These are phyloP conservation scores for Erpornis zantholeuca DNA, from an alignment of 2,113 vertebrate species.

Conservation along the genomic window DNA sequence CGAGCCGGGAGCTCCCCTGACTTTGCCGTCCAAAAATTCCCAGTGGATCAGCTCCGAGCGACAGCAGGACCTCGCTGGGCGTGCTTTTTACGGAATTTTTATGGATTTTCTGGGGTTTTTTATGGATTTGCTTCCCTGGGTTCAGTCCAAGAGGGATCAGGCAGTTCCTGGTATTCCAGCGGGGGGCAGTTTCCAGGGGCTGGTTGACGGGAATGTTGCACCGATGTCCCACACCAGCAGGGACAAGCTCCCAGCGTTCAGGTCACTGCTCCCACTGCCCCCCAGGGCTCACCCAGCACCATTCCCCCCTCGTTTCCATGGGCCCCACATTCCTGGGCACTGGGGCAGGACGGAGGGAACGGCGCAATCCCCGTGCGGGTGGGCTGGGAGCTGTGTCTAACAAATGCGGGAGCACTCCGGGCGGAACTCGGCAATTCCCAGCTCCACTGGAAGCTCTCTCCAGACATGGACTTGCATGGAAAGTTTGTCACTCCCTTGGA, in stretches of 20 bases:
- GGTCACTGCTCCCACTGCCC: not conserved
- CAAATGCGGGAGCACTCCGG: not conserved
- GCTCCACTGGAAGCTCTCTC: not conserved
- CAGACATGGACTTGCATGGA: not conserved
- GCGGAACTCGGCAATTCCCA: not conserved
- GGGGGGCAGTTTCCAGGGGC: not conserved
- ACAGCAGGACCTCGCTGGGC: not conserved
- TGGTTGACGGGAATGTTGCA: not conserved
- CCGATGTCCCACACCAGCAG: not conserved
- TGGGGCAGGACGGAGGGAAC: not conserved
- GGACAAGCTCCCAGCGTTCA: not conserved
- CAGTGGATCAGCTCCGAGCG: accelerated
- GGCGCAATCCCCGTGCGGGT: not conserved
- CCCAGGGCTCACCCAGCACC: not conserved
- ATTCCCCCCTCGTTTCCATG: not conserved
- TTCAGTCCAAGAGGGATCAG: not conserved
- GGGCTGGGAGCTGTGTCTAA: not conserved
- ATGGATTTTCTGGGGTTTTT: not conserved
- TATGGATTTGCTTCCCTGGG: not conserved
- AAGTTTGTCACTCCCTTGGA: not conserved
- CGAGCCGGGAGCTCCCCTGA: accelerated
- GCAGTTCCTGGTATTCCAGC: not conserved
- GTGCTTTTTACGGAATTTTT: not conserved
- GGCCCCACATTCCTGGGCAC: not conserved
- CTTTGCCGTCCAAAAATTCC: not conserved